Percentiles rank a stretch among this genome's conserved stretches.
Evolutionary conservation across 2,888 invertebrate genomes (phyloP).

Genomic region (Coenonympha glycerion): DNA sequence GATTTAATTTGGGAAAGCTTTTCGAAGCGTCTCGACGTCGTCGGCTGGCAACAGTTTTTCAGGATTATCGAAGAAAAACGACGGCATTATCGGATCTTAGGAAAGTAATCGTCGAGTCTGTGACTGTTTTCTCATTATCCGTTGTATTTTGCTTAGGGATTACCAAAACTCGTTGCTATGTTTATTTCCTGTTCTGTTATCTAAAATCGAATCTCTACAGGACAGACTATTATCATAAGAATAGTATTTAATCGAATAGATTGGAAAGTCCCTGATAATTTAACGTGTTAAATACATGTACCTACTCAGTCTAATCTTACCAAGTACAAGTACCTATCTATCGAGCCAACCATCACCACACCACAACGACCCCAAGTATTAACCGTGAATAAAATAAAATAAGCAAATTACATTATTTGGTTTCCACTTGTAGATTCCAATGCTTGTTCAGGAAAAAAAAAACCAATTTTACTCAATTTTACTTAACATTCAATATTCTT

Average conservation of each 20-base stretch:
- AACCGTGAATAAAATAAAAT: too few species aligned
- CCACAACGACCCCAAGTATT: too few species aligned
- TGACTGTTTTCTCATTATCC: constrained; percentile 61
- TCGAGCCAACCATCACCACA: too few species aligned
- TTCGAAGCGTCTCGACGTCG: constrained; percentile 11
- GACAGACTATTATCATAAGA: background rate
- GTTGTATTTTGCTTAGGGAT: constrained; percentile 42
- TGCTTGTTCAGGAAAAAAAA: too few species aligned
- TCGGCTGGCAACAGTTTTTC: constrained; percentile 48
- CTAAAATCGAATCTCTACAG: background rate
- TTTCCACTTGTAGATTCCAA: too few species aligned
- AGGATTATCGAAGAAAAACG: constrained; percentile 70
- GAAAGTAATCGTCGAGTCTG: constrained; percentile 53
- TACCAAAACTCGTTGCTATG: constrained; percentile 20
- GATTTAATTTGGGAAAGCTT: constrained; percentile 14
- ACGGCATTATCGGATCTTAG: constrained; percentile 66
- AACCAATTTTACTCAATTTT: too few species aligned
- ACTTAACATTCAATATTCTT: too few species aligned
- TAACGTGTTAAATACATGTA: too few species aligned
- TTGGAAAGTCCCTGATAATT: too few species aligned
- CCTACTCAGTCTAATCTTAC: too few species aligned
- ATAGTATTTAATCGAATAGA: background rate
- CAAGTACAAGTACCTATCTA: too few species aligned
- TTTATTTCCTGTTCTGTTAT: background rate
- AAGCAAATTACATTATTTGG: too few species aligned